Evolutionary conservation across 2,797 vertebrate genomes (phyloP).

Genomic region (Hipposideros larvatus): DNA sequence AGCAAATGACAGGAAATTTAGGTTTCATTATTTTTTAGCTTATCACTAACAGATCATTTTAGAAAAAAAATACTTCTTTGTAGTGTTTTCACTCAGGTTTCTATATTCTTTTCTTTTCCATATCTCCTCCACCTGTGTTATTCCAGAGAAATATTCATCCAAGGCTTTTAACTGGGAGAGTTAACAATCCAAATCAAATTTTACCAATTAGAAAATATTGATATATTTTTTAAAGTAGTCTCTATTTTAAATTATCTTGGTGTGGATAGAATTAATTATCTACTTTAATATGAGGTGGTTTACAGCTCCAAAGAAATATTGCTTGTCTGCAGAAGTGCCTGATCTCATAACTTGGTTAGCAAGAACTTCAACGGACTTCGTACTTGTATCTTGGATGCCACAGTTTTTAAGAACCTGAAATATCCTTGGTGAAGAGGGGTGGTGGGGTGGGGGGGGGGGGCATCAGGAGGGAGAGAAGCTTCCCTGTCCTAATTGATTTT

Average conservation of each 20-base stretch:
- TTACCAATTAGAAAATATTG: background rate
- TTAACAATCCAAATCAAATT: background rate
- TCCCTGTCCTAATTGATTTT: background rate
- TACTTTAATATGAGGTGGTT: background rate
- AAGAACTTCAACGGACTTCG: fast-evolving
- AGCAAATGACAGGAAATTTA: conserved; percentile 6
- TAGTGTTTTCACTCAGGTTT: background rate
- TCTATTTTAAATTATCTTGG: background rate
- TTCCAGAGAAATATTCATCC: background rate
- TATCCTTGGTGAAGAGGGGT: no score
- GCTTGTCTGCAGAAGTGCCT: background rate
- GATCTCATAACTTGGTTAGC: no score
- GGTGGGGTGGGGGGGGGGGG: no score
- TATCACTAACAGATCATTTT: background rate
- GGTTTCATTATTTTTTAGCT: background rate
- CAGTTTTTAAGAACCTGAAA: background rate
- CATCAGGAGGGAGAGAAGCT: background rate
- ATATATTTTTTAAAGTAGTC: no score
- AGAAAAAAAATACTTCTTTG: background rate
- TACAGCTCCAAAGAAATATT: background rate
- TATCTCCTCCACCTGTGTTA: background rate
- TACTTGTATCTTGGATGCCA: background rate
- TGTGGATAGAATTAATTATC: background rate
- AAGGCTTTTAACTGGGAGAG: background rate
- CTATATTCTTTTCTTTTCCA: background rate